phyloP scores from a whole-genome alignment of 2,888 invertebrate species.

The Phaonia tiefii region DNA sequence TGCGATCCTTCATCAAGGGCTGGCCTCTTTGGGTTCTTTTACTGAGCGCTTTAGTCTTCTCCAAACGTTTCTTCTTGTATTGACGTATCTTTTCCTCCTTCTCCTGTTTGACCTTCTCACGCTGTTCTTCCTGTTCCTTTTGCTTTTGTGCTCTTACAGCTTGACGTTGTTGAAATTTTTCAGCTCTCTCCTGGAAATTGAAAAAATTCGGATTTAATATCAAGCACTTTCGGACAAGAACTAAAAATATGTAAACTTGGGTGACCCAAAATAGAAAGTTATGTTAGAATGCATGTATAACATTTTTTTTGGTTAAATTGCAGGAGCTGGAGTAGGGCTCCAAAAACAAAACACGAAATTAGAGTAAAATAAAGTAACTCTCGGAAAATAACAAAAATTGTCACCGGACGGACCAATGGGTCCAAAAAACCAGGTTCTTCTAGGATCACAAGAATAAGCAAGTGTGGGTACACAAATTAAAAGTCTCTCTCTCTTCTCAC shows the following conservation, averaged over 20 bases:
- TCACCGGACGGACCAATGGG: too few relatives aligned
- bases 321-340: too few relatives aligned
- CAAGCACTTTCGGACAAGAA: background rate
- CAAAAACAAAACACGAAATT: too few relatives aligned
- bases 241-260: too few relatives aligned
- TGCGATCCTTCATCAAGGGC: constrained; percentile 90
- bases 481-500: too few relatives aligned
- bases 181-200: constrained; percentile 56
- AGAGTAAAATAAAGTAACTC: background rate
- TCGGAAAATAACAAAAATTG: too few relatives aligned
- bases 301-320: too few relatives aligned
- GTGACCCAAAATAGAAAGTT: too few relatives aligned
- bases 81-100: constrained; percentile 84
- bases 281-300: too few relatives aligned
- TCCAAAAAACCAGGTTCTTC: too few relatives aligned
- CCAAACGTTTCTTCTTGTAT: constrained; percentile 87
- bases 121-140: constrained; percentile 78
- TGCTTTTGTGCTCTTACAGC: constrained; percentile 55
- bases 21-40: constrained; percentile 91
- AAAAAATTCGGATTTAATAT: background rate
- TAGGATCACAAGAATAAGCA: too few relatives aligned
- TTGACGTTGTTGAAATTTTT: constrained; percentile 60
- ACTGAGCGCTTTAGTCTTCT: constrained; percentile 86
- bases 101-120: constrained; percentile 78
- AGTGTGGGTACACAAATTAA: too few relatives aligned